Percentiles rank a stretch among this genome's conserved stretches.
These are phyloP conservation scores for Elaeidobius kamerunicus DNA, from an alignment of 2,888 invertebrate species.

Conservation along the genomic window DNA sequence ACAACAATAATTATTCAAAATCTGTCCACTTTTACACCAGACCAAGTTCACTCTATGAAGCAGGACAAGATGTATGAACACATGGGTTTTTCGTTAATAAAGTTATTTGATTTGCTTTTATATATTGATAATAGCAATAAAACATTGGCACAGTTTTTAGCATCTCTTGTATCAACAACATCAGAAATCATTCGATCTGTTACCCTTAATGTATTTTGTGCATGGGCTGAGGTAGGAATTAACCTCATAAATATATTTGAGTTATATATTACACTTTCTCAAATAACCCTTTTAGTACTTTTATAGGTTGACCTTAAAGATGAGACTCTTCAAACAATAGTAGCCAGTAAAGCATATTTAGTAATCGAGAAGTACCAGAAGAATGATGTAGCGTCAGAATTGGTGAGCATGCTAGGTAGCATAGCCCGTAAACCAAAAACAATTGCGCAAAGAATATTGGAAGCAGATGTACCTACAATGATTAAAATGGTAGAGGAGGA, in stretches of 20 bases:
- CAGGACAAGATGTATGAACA: slow-evolving; percentile 38
- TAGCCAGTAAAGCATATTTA: slow-evolving; percentile 42
- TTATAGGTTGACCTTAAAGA: slow-evolving; percentile 39
- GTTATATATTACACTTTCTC: no score
- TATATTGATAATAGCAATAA: slow-evolving; percentile 32
- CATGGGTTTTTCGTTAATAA: slow-evolving; percentile 41
- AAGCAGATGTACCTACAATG: slow-evolving; percentile 41
- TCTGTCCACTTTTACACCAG: slow-evolving; percentile 35
- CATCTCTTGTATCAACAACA: slow-evolving; percentile 36
- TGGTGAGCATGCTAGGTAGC: slow-evolving; percentile 40
- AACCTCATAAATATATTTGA: no score
- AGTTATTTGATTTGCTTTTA: slow-evolving; percentile 40
- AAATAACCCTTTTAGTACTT: slow-evolving; percentile 2
- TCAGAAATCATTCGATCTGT: slow-evolving; percentile 39
- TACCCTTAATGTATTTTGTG: slow-evolving; percentile 43
- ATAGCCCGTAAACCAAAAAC: slow-evolving; percentile 46
- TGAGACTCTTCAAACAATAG: slow-evolving; percentile 40
- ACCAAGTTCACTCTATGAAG: slow-evolving; percentile 36
- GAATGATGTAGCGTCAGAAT: slow-evolving; percentile 38
- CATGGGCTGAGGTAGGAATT: slow-evolving; percentile 48
- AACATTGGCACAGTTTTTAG: slow-evolving; percentile 35
- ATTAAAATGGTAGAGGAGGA: slow-evolving; percentile 41
- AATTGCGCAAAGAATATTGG: slow-evolving; percentile 41
- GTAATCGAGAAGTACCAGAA: slow-evolving; percentile 43
- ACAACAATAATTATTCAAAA: slow-evolving; percentile 38